Conservation (phyloP, 2,113 vertebrate genomes). For the Xerus inauris region DNA sequence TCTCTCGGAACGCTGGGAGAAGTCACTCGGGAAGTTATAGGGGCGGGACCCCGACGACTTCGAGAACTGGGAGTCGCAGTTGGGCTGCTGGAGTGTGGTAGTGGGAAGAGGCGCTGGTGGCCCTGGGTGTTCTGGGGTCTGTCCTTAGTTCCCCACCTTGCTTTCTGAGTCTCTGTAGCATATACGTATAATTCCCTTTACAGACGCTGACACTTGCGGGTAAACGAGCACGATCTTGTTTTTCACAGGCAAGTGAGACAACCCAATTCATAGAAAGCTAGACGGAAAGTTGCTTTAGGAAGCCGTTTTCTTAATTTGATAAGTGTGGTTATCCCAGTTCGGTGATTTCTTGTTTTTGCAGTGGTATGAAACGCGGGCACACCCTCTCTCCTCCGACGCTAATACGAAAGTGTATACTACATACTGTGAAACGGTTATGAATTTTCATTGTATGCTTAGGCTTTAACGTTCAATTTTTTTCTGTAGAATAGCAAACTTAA, state of each 20-base stretch:
- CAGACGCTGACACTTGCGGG: background rate
- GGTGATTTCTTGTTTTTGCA: constrained; percentile 17
- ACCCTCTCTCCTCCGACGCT: background rate
- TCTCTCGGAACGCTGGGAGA: background rate
- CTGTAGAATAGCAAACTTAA: background rate
- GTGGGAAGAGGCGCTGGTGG: background rate
- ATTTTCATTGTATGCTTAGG: background rate
- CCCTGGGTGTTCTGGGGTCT: background rate
- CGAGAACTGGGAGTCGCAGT: background rate
- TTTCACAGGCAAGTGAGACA: constrained; percentile 23
- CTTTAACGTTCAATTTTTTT: background rate
- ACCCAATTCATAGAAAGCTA: background rate
- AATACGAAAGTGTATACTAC: background rate
- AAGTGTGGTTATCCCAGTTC: background rate
- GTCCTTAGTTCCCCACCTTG: background rate
- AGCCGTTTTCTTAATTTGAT: background rate
- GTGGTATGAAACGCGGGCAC: background rate
- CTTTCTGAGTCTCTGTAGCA: background rate
- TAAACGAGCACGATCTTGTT: constrained; percentile 5
- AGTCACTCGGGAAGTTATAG: background rate
- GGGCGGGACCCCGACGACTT: background rate
- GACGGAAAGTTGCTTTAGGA: background rate
- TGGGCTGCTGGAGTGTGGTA: background rate
- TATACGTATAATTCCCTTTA: background rate
- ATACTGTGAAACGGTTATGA: background rate